Percentiles rank a stretch among this genome's conserved stretches.
phyloP scores from a whole-genome alignment of 2,888 invertebrate species.

The Drosophila mayaguana region DNA sequence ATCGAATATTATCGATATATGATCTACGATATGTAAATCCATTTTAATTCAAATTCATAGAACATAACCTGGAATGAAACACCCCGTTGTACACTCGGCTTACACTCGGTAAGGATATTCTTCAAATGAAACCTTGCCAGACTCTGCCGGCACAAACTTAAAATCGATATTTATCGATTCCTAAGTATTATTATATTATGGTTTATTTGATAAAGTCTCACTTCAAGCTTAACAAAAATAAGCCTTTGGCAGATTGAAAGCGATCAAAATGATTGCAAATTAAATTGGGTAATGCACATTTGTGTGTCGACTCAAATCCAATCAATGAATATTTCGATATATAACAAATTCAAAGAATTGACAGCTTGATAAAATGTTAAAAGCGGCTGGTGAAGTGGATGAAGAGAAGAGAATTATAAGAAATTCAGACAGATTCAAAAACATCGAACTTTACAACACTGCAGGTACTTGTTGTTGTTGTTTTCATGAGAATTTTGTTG shows the following conservation, averaged over 20 bases:
- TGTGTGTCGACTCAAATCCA: background rate
- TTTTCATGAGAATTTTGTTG: no score
- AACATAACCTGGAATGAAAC: no score
- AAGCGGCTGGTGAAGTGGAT: background rate
- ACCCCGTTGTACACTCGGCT: no score
- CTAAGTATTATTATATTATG: background rate
- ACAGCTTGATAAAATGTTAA: background rate
- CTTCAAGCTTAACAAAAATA: no score
- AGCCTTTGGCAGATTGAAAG: background rate
- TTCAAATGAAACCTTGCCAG: no score
- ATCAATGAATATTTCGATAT: background rate
- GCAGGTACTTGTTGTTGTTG: background rate
- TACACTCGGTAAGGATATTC: no score
- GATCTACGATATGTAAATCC: no score
- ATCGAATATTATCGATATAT: no score
- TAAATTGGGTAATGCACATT: background rate
- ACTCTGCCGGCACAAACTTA: no score
- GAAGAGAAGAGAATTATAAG: background rate
- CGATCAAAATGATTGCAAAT: background rate
- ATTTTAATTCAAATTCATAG: no score
- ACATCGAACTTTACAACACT: background rate
- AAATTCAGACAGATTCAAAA: background rate
- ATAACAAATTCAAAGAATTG: background rate
- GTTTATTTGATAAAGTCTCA: background rate
- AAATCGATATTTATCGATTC: no score